Conservation (phyloP, 2,797 vertebrate species). For the Silurus lanzhouensis region DNA sequence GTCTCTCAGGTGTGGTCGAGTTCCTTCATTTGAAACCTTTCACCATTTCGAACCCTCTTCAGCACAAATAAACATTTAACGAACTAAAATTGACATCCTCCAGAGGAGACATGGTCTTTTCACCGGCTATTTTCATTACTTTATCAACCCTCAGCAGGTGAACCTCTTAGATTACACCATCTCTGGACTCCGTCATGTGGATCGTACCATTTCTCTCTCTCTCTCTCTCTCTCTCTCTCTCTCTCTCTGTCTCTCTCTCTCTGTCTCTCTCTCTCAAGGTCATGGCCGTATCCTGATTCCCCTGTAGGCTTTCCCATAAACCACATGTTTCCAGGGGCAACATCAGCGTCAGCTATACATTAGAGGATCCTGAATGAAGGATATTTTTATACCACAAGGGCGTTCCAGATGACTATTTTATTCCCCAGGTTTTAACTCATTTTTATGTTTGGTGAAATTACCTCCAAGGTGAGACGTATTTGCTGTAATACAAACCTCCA, state of each 20-base stretch:
- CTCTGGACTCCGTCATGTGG: neutral
- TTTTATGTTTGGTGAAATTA: neutral
- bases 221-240: neutral
- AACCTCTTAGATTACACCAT: neutral
- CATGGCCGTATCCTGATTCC: slow-evolving; percentile 15
- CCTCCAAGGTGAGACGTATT: neutral
- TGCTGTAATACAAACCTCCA: neutral
- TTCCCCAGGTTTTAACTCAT: neutral
- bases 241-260: neutral
- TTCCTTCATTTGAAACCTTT: neutral
- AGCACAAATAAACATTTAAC: slow-evolving; percentile 11
- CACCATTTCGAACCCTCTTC: neutral
- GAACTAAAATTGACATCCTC: neutral
- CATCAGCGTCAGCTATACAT: neutral
- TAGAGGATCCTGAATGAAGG: neutral
- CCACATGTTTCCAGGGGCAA: neutral
- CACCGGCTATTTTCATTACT: neutral
- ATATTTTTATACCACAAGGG: slow-evolving; percentile 18
- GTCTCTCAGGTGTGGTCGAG: neutral
- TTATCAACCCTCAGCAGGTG: slow-evolving; percentile 1
- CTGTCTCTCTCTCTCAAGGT: neutral
- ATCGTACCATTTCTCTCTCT: neutral
- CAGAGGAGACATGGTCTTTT: neutral
- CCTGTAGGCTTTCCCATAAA: slow-evolving; percentile 9
- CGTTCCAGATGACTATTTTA: neutral